These are phyloP conservation scores for Dicycla oo DNA, from an alignment of 2,888 invertebrate genomes.

Conservation along the genomic window DNA sequence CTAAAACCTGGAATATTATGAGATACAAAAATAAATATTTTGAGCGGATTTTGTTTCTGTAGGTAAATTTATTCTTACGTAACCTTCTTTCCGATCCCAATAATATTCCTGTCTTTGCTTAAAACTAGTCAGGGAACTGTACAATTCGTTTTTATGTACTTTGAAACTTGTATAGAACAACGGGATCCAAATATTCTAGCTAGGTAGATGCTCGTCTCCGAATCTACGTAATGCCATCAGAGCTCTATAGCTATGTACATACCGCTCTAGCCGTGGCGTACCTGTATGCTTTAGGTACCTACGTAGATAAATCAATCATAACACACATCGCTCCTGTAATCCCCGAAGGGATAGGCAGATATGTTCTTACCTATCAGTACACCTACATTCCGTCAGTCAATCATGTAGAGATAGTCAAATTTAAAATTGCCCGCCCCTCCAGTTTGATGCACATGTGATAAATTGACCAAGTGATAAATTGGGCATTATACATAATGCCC, in stretches of 20 bases:
- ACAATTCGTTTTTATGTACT: slow-evolving; percentile 37
- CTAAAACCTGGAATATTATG: slow-evolving; percentile 87
- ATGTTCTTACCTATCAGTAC: too few species aligned
- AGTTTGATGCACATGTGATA: too few species aligned
- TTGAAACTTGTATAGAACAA: slow-evolving; percentile 43
- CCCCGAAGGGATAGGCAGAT: too few species aligned
- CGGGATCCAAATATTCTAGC: neutral
- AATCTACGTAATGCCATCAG: neutral
- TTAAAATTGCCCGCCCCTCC: too few species aligned
- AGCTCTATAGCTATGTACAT: neutral
- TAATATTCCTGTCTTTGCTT: slow-evolving; percentile 12
- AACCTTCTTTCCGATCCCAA: neutral
- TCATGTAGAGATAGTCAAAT: too few species aligned
- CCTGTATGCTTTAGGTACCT: too few species aligned
- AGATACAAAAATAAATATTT: slow-evolving; percentile 4
- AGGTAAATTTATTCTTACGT: neutral
- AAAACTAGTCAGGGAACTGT: slow-evolving; percentile 12
- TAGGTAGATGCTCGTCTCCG: slow-evolving; percentile 7
- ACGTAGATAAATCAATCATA: too few species aligned
- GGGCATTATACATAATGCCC: too few species aligned
- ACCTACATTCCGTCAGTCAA: too few species aligned
- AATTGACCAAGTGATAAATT: too few species aligned
- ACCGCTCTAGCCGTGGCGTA: neutral
- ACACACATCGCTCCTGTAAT: too few species aligned
- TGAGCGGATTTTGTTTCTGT: neutral